Evolutionary conservation across 2,797 vertebrate genomes (phyloP).

Genomic region (Leuciscus waleckii): DNA sequence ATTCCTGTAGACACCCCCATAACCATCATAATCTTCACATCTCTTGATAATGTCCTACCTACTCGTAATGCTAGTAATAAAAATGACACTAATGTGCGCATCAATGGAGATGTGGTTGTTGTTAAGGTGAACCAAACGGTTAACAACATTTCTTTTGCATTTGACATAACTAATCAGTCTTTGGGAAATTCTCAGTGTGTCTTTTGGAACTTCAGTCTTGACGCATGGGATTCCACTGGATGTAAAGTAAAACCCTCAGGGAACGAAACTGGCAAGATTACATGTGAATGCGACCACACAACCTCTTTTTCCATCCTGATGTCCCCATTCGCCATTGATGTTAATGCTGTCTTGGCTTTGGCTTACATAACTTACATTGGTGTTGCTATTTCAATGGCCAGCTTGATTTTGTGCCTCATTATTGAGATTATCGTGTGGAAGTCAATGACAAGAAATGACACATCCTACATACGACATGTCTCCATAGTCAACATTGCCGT

Average conservation of each 20-base stretch:
- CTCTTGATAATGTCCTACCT: slow-evolving; percentile 76
- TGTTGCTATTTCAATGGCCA: slow-evolving; percentile 83
- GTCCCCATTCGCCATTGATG: slow-evolving; percentile 70
- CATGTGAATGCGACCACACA: slow-evolving; percentile 84
- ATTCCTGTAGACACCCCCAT: slow-evolving; percentile 54
- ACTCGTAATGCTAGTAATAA: slow-evolving; percentile 3
- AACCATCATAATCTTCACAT: slow-evolving; percentile 80
- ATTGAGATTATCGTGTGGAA: slow-evolving; percentile 89
- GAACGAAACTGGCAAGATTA: slow-evolving; percentile 54
- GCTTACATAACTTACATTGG: slow-evolving; percentile 83
- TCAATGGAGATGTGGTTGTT: slow-evolving; percentile 80
- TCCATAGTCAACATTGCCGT: slow-evolving; percentile 88
- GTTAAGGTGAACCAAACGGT: slow-evolving; percentile 70
- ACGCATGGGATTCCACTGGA: slow-evolving; percentile 73
- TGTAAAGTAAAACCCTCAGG: slow-evolving; percentile 65
- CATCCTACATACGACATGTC: slow-evolving; percentile 87
- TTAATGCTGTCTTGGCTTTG: slow-evolving; percentile 58
- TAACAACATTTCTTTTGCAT: slow-evolving; percentile 77
- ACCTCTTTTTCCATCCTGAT: slow-evolving; percentile 93
- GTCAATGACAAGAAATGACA: slow-evolving; percentile 83
- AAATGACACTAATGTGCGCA: not conserved
- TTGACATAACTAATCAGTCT: slow-evolving; percentile 67
- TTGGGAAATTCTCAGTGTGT: slow-evolving; percentile 78
- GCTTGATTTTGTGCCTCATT: slow-evolving; percentile 83
- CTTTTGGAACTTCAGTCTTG: slow-evolving; percentile 88